Conservation (phyloP, 2,797 vertebrate species). For the Macrochelys suwanniensis region DNA sequence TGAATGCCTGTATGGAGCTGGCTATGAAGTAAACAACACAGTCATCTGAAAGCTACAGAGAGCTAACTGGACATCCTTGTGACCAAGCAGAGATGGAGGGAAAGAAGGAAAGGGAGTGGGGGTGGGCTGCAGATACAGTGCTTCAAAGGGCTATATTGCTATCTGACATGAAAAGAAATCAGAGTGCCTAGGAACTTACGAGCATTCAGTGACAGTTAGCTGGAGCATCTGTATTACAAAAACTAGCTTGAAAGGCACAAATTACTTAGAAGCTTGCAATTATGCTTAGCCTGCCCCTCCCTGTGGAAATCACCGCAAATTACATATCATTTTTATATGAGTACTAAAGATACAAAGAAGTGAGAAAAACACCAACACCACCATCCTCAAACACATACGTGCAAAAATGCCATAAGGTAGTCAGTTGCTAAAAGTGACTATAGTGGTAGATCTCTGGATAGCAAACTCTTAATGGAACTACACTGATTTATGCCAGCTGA, state of each 20-base stretch:
- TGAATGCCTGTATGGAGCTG: background rate
- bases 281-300: background rate
- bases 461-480: background rate
- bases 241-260: background rate
- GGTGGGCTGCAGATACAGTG: background rate
- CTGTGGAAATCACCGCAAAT: constrained; percentile 5
- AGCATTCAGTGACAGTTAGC: background rate
- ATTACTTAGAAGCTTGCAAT: constrained; percentile 15
- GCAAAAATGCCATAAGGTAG: background rate
- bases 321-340: background rate
- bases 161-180: background rate
- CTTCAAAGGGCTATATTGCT: background rate
- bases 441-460: background rate
- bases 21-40: background rate
- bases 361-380: background rate
- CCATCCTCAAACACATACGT: background rate
- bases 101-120: constrained; percentile 3
- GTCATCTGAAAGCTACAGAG: background rate
- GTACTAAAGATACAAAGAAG: background rate
- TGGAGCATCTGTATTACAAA: background rate
- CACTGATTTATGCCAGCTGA: fast-evolving
- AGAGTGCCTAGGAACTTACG: background rate
- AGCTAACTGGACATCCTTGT: background rate
- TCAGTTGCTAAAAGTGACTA: background rate
- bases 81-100: background rate